phyloP scores from a whole-genome alignment of 2,113 vertebrate genomes.

The Pseudolaguvia tuberculata region DNA sequence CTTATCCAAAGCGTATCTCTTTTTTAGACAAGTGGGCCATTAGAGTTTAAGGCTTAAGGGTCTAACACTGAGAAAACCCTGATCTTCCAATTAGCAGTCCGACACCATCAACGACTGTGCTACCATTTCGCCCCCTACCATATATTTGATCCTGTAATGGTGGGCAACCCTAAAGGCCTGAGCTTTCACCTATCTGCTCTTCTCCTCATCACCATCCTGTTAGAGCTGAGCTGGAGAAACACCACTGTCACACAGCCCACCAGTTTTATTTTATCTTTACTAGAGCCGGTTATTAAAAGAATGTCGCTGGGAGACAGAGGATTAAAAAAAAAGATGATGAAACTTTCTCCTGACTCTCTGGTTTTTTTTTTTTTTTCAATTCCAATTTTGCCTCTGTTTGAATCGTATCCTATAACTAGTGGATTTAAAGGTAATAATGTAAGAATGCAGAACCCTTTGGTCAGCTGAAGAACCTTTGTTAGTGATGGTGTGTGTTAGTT shows the following conservation, averaged over 20 bases:
- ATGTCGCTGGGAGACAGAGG: slow-evolving; percentile 19
- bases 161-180: slow-evolving; percentile 11
- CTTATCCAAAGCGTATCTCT: no score
- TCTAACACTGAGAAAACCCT: no score
- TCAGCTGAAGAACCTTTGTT: neutral
- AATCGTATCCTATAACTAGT: neutral
- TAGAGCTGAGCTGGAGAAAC: slow-evolving; percentile 36
- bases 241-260: slow-evolving; percentile 20
- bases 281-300: slow-evolving; percentile 36
- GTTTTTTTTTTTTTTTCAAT: neutral
- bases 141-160: slow-evolving; percentile 41
- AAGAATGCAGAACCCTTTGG: neutral
- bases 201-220: slow-evolving; percentile 37
- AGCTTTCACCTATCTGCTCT: slow-evolving; percentile 19
- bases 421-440: no score
- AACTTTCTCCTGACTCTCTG: slow-evolving; percentile 22
- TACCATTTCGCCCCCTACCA: neutral
- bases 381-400: neutral
- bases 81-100: no score
- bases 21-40: no score
- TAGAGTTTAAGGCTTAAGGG: no score
- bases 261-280: slow-evolving; percentile 44
- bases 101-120: no score
- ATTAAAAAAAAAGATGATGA: slow-evolving; percentile 33
- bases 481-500: neutral